Percentiles rank a stretch among this genome's conserved stretches.
Conservation (phyloP, 2,888 invertebrate genomes). For the Nymphalis polychloros region DNA sequence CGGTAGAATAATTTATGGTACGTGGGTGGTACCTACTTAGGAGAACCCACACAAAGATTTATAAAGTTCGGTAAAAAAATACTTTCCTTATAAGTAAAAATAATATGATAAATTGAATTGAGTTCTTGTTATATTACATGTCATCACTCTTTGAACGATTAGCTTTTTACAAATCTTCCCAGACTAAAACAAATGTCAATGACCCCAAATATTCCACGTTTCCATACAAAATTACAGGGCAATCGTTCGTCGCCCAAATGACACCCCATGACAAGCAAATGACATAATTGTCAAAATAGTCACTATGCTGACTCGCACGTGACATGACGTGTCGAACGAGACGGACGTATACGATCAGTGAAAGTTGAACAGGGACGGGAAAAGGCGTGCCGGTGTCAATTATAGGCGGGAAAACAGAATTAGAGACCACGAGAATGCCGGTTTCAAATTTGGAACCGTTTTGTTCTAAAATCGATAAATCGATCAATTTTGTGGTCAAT, state of each 20-base stretch:
- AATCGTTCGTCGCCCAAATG: constrained; percentile 79
- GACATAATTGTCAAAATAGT: constrained; percentile 82
- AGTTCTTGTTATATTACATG: neutral
- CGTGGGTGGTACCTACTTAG: too few species aligned
- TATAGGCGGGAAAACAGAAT: constrained; percentile 81
- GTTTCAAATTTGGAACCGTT: constrained; percentile 80
- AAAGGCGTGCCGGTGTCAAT: constrained; percentile 77
- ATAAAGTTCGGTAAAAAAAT: too few species aligned
- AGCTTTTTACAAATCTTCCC: constrained; percentile 67
- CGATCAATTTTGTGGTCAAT: constrained; percentile 70
- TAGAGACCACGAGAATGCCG: constrained; percentile 73
- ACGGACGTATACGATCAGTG: constrained; percentile 43
- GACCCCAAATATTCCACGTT: constrained; percentile 73
- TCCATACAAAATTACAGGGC: constrained; percentile 77
- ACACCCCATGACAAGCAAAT: constrained; percentile 79
- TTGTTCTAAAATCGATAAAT: constrained; percentile 79
- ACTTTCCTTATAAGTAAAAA: too few species aligned
- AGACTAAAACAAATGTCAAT: constrained; percentile 69
- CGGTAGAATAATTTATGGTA: too few species aligned
- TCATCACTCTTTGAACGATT: constrained; percentile 2
- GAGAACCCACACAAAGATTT: too few species aligned
- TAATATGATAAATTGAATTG: neutral
- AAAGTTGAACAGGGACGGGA: constrained; percentile 51
- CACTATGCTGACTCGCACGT: constrained; percentile 78
- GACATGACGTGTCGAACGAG: constrained; percentile 64